phyloP scores from a whole-genome alignment of 1,140 invertebrate species.

The Drosophila subpulchrella region DNA sequence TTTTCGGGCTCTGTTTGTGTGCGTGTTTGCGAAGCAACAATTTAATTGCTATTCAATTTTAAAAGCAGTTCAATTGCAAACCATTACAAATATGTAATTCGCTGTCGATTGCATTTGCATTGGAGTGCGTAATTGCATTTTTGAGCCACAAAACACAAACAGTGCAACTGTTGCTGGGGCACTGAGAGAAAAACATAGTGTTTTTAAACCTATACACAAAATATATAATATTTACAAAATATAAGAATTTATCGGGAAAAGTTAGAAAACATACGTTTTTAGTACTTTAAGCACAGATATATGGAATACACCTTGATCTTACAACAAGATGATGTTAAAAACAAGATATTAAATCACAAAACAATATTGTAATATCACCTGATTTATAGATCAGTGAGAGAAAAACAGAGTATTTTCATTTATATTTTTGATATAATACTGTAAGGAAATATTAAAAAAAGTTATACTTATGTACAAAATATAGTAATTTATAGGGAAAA shows the following conservation, averaged over 20 bases:
- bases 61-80: constrained; percentile 77
- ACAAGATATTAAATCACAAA: no score
- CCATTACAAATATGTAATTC: constrained; percentile 73
- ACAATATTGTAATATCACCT: no score
- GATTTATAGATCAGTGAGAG: no score
- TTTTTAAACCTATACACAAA: not conserved
- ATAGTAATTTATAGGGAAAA: not conserved
- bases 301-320: no score
- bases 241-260: not conserved
- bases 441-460: no score
- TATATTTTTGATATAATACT: no score
- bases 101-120: constrained; percentile 63
- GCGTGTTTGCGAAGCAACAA: constrained; percentile 60
- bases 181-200: not conserved
- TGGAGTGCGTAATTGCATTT: constrained; percentile 69
- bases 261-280: not conserved
- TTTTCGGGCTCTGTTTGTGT: constrained; percentile 14
- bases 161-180: constrained; percentile 5
- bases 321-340: no score
- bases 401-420: no score
- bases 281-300: no score
- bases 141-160: constrained; percentile 31
- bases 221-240: not conserved
- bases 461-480: not conserved
- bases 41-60: constrained; percentile 65